Percentiles rank a stretch among this genome's conserved stretches.
Evolutionary conservation across 2,888 invertebrate species (phyloP).

Genomic region (Leptopterna dolabrata): DNA sequence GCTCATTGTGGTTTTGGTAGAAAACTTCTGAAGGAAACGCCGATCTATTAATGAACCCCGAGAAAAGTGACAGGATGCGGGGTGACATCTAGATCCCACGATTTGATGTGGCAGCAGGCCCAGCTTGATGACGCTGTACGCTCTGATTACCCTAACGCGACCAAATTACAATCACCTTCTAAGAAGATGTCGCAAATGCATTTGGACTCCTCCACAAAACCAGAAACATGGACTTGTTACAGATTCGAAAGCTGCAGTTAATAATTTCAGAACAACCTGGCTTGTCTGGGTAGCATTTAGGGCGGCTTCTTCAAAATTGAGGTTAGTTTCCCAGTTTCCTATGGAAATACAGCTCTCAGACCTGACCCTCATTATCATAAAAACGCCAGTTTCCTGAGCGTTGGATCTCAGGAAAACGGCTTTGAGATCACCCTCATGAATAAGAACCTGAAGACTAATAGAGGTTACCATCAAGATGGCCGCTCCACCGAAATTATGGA

Average conservation of each 20-base stretch:
- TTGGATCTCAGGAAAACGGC: background rate
- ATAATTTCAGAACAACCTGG: background rate
- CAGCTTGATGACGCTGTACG: background rate
- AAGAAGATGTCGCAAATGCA: background rate
- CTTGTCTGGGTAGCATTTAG: background rate
- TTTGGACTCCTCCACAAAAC: background rate
- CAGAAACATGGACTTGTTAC: background rate
- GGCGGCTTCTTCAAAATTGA: background rate
- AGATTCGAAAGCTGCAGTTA: background rate
- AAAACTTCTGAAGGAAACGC: background rate
- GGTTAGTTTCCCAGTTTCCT: background rate
- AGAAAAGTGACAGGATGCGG: background rate
- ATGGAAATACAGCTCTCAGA: background rate
- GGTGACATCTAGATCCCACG: background rate
- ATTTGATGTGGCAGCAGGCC: background rate
- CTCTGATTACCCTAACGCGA: background rate
- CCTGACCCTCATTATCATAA: background rate
- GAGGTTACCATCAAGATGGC: conserved; percentile 11
- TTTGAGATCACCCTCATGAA: background rate
- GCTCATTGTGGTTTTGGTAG: background rate
- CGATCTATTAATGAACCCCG: background rate
- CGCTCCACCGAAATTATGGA: background rate
- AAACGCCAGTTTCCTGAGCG: background rate
- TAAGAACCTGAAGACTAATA: background rate
- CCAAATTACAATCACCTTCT: background rate